A percentile compares a stretch with the other conserved stretches of the same genome.
These are phyloP conservation scores for Alces alces DNA, from an alignment of 2,113 vertebrate genomes.

Conservation along the genomic window DNA sequence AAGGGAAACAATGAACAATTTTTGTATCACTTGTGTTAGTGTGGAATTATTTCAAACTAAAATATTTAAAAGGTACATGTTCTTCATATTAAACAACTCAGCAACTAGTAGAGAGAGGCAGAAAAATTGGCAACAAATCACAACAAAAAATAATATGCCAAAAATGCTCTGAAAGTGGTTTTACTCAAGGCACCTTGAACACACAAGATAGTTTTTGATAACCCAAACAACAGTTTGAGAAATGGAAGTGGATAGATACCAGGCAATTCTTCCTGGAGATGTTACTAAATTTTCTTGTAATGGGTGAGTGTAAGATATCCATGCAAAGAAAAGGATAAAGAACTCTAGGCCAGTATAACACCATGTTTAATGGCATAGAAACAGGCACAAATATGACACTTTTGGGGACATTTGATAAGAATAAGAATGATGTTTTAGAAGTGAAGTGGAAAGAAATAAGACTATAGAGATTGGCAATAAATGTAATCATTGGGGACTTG, in stretches of 20 bases:
- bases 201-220: not conserved
- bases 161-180: not conserved
- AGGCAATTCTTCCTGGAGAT: not conserved
- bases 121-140: not conserved
- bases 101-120: not conserved
- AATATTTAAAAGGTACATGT: not conserved
- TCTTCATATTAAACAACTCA: not conserved
- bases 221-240: not conserved
- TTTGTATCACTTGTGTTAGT: not conserved
- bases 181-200: not conserved
- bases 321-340: not conserved
- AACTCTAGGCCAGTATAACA: not conserved
- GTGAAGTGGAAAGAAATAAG: not conserved
- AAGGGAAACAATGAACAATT: not conserved
- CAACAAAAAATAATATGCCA: not conserved
- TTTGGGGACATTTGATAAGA: not conserved
- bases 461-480: not conserved
- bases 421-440: not conserved
- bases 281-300: not conserved
- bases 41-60: not conserved
- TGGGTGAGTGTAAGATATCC: not conserved
- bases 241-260: not conserved
- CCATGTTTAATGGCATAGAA: not conserved
- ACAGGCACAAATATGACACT: not conserved
- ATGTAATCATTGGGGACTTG: not conserved